Evolutionary conservation across 1,140 invertebrate species (phyloP), one percentile per base, ranked within the genome.

Genomic region (Leptopilina boulardi): DNA sequence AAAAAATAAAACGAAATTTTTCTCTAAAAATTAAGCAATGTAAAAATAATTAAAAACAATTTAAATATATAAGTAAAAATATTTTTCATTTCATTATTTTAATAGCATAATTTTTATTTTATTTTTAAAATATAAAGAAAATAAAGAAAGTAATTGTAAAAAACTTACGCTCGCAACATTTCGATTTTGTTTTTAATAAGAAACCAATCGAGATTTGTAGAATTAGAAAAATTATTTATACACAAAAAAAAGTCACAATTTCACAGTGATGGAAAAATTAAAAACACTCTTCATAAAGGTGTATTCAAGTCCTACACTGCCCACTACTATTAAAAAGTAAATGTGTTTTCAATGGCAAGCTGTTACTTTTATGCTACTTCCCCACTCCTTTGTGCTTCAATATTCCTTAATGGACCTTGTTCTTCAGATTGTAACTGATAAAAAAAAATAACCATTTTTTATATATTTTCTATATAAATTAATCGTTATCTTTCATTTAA

Each of bases 161-260:
- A 47, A 59, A 59, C 56, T 59, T 59, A 59, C 56, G 21, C 56
- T 59, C 56, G 56, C 21, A 59, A 59, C 56, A 59, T 59, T 13
- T 59, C 23, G 56, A 59, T 59, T 59, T 13, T 56, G 54, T 59
- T 59, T 59, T 59, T 59, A 11, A 23, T 23, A 19, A 19, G 3
- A 54, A 59, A 59, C 21, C 56, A 59, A 26, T 26, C 56, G 23
- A 59, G 23, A 4, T 59, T 47, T n/a, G n/a, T 11, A 26, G 23
- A 10, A 15, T 26, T 26, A 11, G 11, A 15, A 59, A 13, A 59
- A 30, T 13, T 13, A 4, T 6, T 30, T 30, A 30, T 5, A 38
- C 5, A 38, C 3, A 38, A 1, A 38, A 30, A 8, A 26, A 1
- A 15, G 23, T 26, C 56, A 59, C 56, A 26, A 59, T 30, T 59